Conservation (phyloP, 2,113 vertebrate species). For the Coptodon bakossiorum region DNA sequence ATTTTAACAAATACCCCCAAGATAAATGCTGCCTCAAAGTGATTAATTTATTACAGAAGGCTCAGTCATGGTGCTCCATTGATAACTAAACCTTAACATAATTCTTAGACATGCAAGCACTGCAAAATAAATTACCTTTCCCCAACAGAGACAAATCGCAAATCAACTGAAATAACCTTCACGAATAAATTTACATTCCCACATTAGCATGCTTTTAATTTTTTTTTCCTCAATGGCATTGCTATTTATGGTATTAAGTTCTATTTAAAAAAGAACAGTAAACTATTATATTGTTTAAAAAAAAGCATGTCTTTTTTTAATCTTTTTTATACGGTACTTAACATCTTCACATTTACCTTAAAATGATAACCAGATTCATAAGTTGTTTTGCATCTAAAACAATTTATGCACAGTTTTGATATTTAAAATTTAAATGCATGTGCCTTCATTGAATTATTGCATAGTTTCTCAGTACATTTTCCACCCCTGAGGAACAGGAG, state of each 20-base stretch:
- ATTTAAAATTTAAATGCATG: background rate
- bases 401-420: background rate
- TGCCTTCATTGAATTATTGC: background rate
- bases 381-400: background rate
- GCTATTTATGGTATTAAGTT: background rate
- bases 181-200: background rate
- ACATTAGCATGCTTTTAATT: background rate
- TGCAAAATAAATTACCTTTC: background rate
- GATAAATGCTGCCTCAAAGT: background rate
- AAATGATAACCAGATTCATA: background rate
- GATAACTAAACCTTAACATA: background rate
- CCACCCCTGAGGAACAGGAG: background rate
- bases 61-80: background rate
- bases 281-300: background rate
- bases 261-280: background rate
- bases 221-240: background rate
- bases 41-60: background rate
- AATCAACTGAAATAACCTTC: background rate
- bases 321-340: background rate
- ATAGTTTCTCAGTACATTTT: background rate
- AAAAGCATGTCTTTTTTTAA: background rate
- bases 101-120: background rate
- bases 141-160: background rate
- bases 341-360: background rate
- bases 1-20: background rate